Percentiles rank a stretch among this genome's conserved stretches.
Conservation (phyloP, 1,140 invertebrate genomes). For the Magallana ariakensis region DNA sequence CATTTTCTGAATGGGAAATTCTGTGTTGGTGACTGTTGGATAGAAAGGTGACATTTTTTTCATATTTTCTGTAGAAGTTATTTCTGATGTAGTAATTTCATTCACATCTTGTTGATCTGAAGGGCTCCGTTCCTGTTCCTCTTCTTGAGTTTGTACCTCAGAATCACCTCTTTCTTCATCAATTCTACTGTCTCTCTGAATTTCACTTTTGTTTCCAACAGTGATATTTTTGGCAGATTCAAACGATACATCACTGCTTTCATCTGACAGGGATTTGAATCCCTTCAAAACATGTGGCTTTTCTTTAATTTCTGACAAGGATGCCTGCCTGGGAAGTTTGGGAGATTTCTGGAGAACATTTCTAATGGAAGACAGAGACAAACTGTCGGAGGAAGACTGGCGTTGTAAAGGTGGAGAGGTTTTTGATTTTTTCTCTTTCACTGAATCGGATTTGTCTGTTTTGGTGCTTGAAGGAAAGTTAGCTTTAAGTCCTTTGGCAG, state of each 20-base stretch:
- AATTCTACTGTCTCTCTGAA: not conserved
- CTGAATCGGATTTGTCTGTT: conserved; percentile 9
- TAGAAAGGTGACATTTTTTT: not conserved
- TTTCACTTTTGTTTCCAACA: not conserved
- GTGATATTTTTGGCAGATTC: conserved; percentile 29
- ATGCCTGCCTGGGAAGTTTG: conserved; percentile 18
- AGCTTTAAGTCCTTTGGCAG: conserved; percentile 44
- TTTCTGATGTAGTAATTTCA: not conserved
- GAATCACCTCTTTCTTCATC: not conserved
- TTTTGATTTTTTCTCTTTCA: conserved; percentile 33
- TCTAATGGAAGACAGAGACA: conserved; percentile 18
- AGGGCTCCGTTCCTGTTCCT: not conserved
- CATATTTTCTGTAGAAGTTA: not conserved
- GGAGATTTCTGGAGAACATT: conserved; percentile 37
- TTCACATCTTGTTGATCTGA: not conserved
- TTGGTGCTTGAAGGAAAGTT: conserved; percentile 33
- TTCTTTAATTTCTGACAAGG: conserved; percentile 38
- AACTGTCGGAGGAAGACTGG: conserved; percentile 25
- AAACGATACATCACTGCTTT: not conserved
- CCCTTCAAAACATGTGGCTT: not conserved
- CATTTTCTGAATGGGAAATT: conserved; percentile 5
- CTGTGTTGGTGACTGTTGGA: not conserved
- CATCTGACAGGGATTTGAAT: conserved; percentile 7
- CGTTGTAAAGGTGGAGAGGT: conserved; percentile 32
- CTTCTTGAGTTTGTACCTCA: not conserved